Evolutionary conservation across 2,888 invertebrate genomes (phyloP), one percentile per base, ranked within the genome.

Genomic region (Leucophenga maculata): DNA sequence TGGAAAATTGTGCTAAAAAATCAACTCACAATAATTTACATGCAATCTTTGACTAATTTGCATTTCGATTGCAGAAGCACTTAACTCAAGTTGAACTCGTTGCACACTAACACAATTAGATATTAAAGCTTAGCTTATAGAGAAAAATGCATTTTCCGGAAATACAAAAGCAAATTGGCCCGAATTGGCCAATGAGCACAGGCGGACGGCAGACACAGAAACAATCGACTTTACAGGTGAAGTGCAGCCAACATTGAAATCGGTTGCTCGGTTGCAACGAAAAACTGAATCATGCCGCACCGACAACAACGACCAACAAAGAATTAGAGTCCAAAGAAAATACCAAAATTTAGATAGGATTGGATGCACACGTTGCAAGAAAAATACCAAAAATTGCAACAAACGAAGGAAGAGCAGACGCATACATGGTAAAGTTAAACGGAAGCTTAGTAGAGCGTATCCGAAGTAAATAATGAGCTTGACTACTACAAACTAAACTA

Each of bases 361-460:
- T 44, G 57, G 57, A 46, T 18, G 26, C n/a, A 16, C 20, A 26
- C 16, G 44, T n/a, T 6, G 16, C 31, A 55, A 65, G 55, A n/a
- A 32, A 31, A 48, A 65, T 54, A 59, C 73, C 75, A 59, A 72
- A 74, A 79, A 78, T 79, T 83, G 78, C 78, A 83, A 69, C 72
- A 69, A 71, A 74, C 65, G 68, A 18, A 70, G 11, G 31, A 31
- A 65, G 60, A 66, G 68, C 4, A 26, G 26, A 26, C 26, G 26
- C 4, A 26, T 76, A 75, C 70, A 52, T 71, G 72, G 74, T 78
- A 50, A 20, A 60, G 69, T 39, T 76, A 72, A 79, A 74, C 77
- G 75, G 76, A 79, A 80, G 78, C 78, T 86, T 87, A 87, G 75
- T 85, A 86, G 86, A 87, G 88, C 86, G 80, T 75, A 77, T 75